A percentile compares a stretch with the other conserved stretches of the same genome.
Conservation (phyloP, 2,888 invertebrate species). For the Aquatica leii region DNA sequence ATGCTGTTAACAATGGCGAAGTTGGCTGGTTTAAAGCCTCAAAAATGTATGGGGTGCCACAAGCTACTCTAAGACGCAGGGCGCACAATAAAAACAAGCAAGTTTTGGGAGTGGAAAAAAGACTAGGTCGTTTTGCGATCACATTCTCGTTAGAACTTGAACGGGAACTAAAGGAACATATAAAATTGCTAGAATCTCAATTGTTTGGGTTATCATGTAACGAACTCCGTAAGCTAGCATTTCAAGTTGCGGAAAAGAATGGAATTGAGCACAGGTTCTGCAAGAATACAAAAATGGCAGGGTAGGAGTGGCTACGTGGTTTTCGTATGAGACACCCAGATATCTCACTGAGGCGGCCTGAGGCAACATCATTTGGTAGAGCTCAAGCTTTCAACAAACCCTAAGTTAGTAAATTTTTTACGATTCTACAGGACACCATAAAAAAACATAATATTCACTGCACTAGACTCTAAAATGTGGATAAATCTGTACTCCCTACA, state of each 20-base stretch:
- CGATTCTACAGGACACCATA: background rate
- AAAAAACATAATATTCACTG: constrained; percentile 42
- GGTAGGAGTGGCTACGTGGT: no score
- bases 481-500: constrained; percentile 55
- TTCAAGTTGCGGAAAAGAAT: background rate
- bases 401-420: background rate
- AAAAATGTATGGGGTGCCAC: background rate
- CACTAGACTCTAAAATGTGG: constrained; percentile 32
- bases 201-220: background rate
- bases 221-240: background rate
- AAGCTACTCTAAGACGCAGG: background rate
- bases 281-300: background rate
- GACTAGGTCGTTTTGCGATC: background rate
- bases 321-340: constrained; percentile 5
- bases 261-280: background rate
- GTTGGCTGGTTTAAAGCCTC: background rate
- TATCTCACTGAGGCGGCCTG: background rate
- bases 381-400: constrained; percentile 8
- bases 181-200: background rate
- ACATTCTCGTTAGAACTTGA: background rate
- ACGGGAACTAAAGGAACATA: background rate
- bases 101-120: background rate
- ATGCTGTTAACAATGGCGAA: constrained; percentile 5
- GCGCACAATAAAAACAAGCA: background rate
- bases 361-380: background rate